A percentile compares a stretch with the other conserved stretches of the same genome.
These are phyloP conservation scores for Tapera naevia DNA, from an alignment of 2,797 vertebrate species.

Conservation along the genomic window DNA sequence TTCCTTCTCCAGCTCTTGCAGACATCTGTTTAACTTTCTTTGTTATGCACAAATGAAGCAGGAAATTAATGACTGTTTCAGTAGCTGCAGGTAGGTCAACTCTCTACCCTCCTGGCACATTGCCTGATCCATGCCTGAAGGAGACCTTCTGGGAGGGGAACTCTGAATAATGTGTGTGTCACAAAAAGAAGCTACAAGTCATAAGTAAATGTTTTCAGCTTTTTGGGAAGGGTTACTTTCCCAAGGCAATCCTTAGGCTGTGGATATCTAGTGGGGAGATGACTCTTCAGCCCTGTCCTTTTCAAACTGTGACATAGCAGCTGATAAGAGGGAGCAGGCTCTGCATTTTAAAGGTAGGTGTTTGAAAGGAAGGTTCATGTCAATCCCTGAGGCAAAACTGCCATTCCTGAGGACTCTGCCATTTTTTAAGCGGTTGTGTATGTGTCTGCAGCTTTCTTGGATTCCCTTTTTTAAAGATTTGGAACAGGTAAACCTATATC, in stretches of 20 bases:
- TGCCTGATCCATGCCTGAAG: fast-evolving
- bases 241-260: not conserved
- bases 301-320: not conserved
- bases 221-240: not conserved
- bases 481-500: not conserved
- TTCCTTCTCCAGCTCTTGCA: not conserved
- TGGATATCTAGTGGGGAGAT: not conserved
- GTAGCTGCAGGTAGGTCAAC: not conserved
- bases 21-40: not conserved
- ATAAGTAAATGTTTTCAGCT: not conserved
- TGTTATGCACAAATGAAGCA: not conserved
- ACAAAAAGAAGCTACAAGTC: not conserved
- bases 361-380: not conserved
- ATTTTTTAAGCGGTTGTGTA: not conserved
- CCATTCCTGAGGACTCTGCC: not conserved
- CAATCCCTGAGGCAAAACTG: not conserved
- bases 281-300: not conserved
- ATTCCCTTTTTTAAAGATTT: not conserved
- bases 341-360: not conserved
- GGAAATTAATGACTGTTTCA: not conserved
- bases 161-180: not conserved
- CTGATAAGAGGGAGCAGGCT: not conserved
- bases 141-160: not conserved
- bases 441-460: not conserved
- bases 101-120: not conserved